Evolutionary conservation across 23 tunicate genomes (phyloP), one percentile per base, ranked within the genome.

Genomic region (Trididemnum clinides): DNA sequence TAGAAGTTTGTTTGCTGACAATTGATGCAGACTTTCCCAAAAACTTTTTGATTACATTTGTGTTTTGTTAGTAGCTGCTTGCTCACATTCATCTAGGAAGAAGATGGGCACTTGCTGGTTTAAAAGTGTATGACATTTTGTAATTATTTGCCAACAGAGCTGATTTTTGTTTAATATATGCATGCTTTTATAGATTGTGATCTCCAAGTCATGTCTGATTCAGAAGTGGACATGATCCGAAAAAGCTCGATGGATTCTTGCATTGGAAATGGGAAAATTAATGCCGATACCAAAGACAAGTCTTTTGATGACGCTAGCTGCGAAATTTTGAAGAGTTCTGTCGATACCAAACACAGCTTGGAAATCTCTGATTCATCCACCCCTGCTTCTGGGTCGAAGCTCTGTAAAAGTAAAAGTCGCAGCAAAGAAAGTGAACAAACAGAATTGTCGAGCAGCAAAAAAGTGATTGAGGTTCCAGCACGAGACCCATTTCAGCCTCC

Each of bases 401-500:
- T 7, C 3, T 2, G 57, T 26, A 32, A 77, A 73, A 19, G 27
- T 50, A 1, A 77, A 85, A 33, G 72, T 63, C 26, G 62, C 37
- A 1, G 36, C 21, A 27, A 64, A 28, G 34, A 26, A 31, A 69
- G 18, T 7, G 76, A 31, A 4, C 39, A 4, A 2, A 28, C 80
- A 7, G 28, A 7, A 2, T 2, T 1, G 3, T 21, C 54, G 2
- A 12, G 2, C 33, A 2, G 10, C 20, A 2, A 3, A 10, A 23
- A 29, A 28, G 27, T 18, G 27, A 2, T 12, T 6, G 5, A 4
- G 54, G 2, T 19, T 2, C 57, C 80, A 10, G 7, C 28, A 26
- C 31, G 23, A 20, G 96, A 91, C 63, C 75, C 82, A 0, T 63
- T 64, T 26, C 91, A 92, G 37, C 91, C 97, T 64, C 88, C 90